phyloP scores from a whole-genome alignment of 1,140 invertebrate species.

The Caenorhabditis brenneri region DNA sequence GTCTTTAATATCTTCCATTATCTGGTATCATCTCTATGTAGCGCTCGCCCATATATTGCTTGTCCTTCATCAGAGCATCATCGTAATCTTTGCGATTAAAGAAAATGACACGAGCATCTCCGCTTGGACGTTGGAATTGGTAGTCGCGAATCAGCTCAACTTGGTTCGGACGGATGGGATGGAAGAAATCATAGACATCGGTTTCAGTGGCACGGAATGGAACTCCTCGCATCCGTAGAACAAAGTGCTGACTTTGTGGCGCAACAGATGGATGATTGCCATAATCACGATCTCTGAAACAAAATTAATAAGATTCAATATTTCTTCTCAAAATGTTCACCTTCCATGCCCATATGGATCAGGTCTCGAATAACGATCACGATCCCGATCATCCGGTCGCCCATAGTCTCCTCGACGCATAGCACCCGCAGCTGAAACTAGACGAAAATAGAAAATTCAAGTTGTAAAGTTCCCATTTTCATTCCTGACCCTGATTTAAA shows the following conservation, averaged over 20 bases:
- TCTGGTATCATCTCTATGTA: conserved; percentile 31
- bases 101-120: conserved; percentile 55
- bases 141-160: conserved; percentile 50
- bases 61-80: conserved; percentile 51
- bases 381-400: background rate
- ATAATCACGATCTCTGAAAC: conserved; percentile 1
- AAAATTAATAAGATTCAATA: too few species aligned
- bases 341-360: conserved; percentile 11
- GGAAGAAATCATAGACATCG: conserved; percentile 56
- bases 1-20: conserved; percentile 18
- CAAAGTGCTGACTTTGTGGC: conserved; percentile 13
- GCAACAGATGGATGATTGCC: background rate
- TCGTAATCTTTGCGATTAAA: conserved; percentile 48
- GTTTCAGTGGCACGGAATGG: conserved; percentile 53
- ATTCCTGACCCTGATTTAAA: too few species aligned
- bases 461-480: too few species aligned
- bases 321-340: background rate
- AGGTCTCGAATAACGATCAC: background rate
- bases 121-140: conserved; percentile 48
- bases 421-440: conserved; percentile 4
- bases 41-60: conserved; percentile 53
- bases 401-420: background rate
- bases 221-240: conserved; percentile 53
- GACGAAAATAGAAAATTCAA: too few species aligned
- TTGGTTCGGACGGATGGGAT: conserved; percentile 52